Base-by-base conservation (phyloP, 2,888 invertebrate species). In the Catocala fraxini region DNA sequence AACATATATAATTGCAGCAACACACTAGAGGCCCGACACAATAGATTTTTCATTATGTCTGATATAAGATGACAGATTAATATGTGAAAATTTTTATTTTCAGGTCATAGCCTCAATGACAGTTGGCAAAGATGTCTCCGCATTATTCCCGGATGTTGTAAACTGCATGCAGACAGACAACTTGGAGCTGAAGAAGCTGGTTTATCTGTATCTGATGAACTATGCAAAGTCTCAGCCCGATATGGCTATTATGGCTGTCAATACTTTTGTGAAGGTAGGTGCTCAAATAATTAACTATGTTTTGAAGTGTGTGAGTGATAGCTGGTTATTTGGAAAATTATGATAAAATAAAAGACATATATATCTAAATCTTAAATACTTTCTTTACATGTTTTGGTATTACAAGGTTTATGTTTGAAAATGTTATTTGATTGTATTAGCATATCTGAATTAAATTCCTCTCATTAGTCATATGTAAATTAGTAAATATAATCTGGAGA, bases 111-210 rank as follows among this genome's bases (percentile, higher is more conserved):
- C 99, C 33, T 99, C 99, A 68, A 99, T 99, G 99, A 99, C 99
- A 6, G 99, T 99, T 25, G 99, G 99, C 56, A 99, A 99, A 95
- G 99, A 99, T 96, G 99, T 99, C 0, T 98, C 98, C 0, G 99
- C 99, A 0, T 94, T 99, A 12, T 99, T 99, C 88, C 99, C 99
- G 0, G 99, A 99, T 89, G 99, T 99, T 0, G 99, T 99, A 35
- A 99, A 99, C 93, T 99, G 99, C 89, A 99, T 99, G 99, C 99
- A 99, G 94, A 99, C 99, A 0, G 99, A 99, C 88, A 99, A 99
- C 92, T 94, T 99, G 85, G 99, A 99, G 90, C 92, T 99, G 78
- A 99, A 99, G 94, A 99, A 99, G 85, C 95, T 99, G 54, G 99
- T 99, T 0, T 99, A 99, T 89, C 95, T 99, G 56, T 99, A 99